Evolutionary conservation across 2,797 vertebrate genomes (phyloP), one percentile per base, ranked within the genome.

Genomic region (Sternarchorhynchus goeldii): DNA sequence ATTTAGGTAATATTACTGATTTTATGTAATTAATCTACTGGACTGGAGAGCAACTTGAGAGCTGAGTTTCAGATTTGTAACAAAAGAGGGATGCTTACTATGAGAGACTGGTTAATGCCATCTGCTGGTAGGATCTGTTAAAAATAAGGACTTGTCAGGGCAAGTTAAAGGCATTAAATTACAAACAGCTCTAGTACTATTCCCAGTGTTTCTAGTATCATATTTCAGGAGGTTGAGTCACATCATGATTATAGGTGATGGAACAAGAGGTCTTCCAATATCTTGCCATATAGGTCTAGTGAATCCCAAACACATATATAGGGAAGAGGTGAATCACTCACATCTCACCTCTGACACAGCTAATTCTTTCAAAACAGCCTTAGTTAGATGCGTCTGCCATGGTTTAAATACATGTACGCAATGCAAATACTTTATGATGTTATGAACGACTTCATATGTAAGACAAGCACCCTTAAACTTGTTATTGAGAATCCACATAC

Each of bases 61-160:
- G 75, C 64, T 78, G 70, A 17, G 25, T 59, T 18, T 74, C 32
- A 71, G 39, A 67, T 25, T 8, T 32, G 41, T 31, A 41, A 73
- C 69, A 67, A 32, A 29, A 53, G 56, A 65, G 53, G 58, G 31
- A 81, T 41, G 31, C 57, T 76, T 75, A 55, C 74, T 59, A 45
- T 79, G 76, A 83, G 78, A 86, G 73, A 84, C 68, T 82, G 69
- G 39, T 83, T 80, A 84, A 77, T 81, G 78, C 85, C 85, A 84
- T 77, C 76, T 86, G 79, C 79, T 79, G 76, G 81, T 66, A 67
- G 74, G 71, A 80, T 72, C 50, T 73, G 53, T 81, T 73, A 34
- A 77, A 66, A 34, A 75, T 67, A 34, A 69, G 55, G 63, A 77
- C 74, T 76, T 81, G 29, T 36, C 56, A 60, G 41, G 57, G 6